Conservation (phyloP, 64 coral and sea anemone genomes). For the Acropora tenuis region DNA sequence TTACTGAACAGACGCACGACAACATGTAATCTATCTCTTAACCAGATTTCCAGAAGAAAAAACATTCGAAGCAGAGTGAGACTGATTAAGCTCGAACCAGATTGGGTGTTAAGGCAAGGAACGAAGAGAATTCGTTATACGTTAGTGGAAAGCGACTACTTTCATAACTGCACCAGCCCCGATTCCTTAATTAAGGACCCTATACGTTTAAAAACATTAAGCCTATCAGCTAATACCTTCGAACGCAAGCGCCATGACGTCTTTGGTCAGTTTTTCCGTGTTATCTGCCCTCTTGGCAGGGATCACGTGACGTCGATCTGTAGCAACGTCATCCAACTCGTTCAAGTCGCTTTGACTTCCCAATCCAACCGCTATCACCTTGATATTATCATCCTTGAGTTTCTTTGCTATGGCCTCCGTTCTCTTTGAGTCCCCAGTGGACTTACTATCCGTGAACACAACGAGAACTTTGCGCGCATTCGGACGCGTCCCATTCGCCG, state of each 20-base stretch:
- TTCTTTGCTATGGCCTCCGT: conserved; percentile 36
- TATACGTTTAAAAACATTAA: background rate
- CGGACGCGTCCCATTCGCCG: conserved; percentile 30
- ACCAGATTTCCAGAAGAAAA: too few relatives aligned
- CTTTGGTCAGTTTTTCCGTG: conserved; percentile 22
- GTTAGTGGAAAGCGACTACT: too few relatives aligned
- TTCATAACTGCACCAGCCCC: too few relatives aligned
- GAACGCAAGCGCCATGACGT: conserved; percentile 54
- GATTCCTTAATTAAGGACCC: too few relatives aligned
- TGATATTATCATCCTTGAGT: conserved; percentile 53
- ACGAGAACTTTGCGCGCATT: conserved; percentile 73
- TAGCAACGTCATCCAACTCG: conserved; percentile 60
- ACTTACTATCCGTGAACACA: conserved; percentile 74
- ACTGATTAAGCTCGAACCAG: too few relatives aligned
- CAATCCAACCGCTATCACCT: conserved; percentile 72
- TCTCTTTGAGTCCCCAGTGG: conserved; percentile 28
- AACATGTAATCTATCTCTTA: background rate
- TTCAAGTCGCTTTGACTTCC: conserved; percentile 48
- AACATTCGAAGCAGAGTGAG: too few relatives aligned
- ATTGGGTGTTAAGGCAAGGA: too few relatives aligned
- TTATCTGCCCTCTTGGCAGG: conserved; percentile 61
- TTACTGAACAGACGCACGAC: too few relatives aligned
- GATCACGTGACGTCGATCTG: conserved; percentile 40
- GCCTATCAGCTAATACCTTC: conserved; percentile 19
- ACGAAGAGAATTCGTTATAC: too few relatives aligned